Percentiles rank a stretch among this genome's conserved stretches.
Evolutionary conservation across 1,140 invertebrate species (phyloP).

Genomic region (Zaprionus africanus): DNA sequence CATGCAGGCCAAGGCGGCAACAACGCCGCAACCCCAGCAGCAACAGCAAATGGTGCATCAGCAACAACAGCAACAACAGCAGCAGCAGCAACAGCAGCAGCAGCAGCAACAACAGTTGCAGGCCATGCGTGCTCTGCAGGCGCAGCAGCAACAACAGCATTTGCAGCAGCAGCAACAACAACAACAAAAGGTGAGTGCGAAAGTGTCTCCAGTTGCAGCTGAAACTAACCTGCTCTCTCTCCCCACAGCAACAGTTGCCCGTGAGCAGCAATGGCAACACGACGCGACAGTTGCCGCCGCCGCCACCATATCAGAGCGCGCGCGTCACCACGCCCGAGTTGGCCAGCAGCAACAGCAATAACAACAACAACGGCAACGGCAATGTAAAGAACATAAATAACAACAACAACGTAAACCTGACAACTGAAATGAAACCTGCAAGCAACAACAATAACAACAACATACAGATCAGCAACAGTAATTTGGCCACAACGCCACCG

Average conservation of each 20-base stretch:
- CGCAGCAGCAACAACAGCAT: slow-evolving; percentile 59
- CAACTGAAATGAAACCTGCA: slow-evolving; percentile 37
- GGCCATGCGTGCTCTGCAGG: slow-evolving; percentile 79
- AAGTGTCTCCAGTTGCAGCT: slow-evolving; percentile 7
- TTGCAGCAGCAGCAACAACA: slow-evolving; percentile 37
- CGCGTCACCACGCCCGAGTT: slow-evolving; percentile 58
- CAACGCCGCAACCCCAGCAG: slow-evolving; percentile 85
- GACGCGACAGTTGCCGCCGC: slow-evolving; percentile 88
- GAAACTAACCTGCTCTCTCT: not conserved
- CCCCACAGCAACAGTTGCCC: slow-evolving; percentile 12
- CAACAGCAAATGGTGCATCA: slow-evolving; percentile 76
- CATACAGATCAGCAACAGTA: slow-evolving; percentile 84
- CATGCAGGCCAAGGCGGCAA: slow-evolving; percentile 92
- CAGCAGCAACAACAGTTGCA: slow-evolving; percentile 77
- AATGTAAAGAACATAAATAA: slow-evolving; percentile 46
- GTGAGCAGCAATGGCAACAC: slow-evolving; percentile 62
- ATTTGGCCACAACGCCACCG: slow-evolving; percentile 80
- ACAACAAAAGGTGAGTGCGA: slow-evolving; percentile 37
- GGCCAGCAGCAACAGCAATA: slow-evolving; percentile 63
- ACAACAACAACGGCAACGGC: slow-evolving; percentile 39
- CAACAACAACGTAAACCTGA: slow-evolving; percentile 35
- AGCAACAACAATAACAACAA: slow-evolving; percentile 75
- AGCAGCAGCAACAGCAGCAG: slow-evolving; percentile 59
- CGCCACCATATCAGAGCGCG: slow-evolving; percentile 87
- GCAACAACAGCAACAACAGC: slow-evolving; percentile 61